Conservation (phyloP, 2,888 invertebrate species). For the Agrochola lychnidis region DNA sequence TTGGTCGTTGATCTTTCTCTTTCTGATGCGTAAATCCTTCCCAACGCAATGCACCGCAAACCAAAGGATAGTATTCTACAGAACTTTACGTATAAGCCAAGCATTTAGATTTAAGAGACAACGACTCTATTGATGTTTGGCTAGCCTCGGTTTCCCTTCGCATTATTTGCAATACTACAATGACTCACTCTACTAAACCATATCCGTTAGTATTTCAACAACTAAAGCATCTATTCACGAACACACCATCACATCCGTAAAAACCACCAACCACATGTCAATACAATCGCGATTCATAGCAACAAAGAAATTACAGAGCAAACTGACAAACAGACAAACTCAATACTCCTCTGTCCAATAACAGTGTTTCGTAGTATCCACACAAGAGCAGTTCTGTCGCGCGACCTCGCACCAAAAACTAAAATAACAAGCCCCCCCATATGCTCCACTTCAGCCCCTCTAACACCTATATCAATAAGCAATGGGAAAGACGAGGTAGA, state of each 20-base stretch:
- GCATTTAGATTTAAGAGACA: constrained; percentile 37
- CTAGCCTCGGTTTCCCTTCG: constrained; percentile 49
- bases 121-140: constrained; percentile 29
- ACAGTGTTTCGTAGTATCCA: constrained; percentile 88
- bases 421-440: constrained; percentile 69
- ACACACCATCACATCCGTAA: constrained; percentile 64
- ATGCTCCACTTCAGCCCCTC: constrained; percentile 68
- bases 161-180: constrained; percentile 58
- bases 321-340: constrained; percentile 81
- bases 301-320: constrained; percentile 86
- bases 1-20: neutral
- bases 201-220: constrained; percentile 65
- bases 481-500: constrained; percentile 75
- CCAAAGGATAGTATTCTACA: neutral
- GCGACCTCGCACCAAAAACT: constrained; percentile 84
- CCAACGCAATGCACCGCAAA: neutral
- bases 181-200: constrained; percentile 57
- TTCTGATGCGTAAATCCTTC: neutral
- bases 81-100: constrained; percentile 7
- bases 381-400: constrained; percentile 87
- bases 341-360: constrained; percentile 87
- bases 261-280: constrained; percentile 80
- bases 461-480: constrained; percentile 62
- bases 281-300: constrained; percentile 87
- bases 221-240: constrained; percentile 62